Evolutionary conservation across 2,113 vertebrate genomes (phyloP), one percentile per base, ranked within the genome.

Genomic region (Odontophorus gujanensis): DNA sequence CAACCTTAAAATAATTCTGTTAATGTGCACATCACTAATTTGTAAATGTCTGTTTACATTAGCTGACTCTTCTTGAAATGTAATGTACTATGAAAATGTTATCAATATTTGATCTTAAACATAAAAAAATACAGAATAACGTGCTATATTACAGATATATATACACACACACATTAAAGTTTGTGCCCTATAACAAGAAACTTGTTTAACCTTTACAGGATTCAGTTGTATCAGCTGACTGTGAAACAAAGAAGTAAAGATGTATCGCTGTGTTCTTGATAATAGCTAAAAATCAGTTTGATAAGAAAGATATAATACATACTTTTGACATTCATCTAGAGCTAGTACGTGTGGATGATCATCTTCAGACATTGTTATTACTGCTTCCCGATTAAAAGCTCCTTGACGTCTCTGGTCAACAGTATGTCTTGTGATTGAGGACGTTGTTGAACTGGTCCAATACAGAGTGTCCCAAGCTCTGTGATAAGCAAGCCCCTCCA

Each of bases 391-490:
- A 75, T 96, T 93, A 87, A 99, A 98, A 2, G 99, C 98, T 21
- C 98, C 98, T 1, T 90, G 97, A 59, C 97, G 97, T 20, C 89
- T 97, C 96, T 99, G 99, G 93, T 99, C 98, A 79, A 99, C 98
- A 4, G 98, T 98, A 90, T 99, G 98, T 66, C 99, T 98, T 43
- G 97, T 99, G 96, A 99, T 99, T 74, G 98, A 99, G 68, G 99
- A 99, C 3, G 98, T 99, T 26, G 98, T 99, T 50, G 99, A 99
- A 93, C 99, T 99, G 95, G 99, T 99, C 99, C 99, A 99, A 92
- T 99, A 99, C 17, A 99, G 95, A 5, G 99, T 98, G 96, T 99
- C 99, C 99, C 99, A 99, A n/a, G 98, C 98, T 74, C 97, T 97
- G 75, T 99, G 99, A 92, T 99, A 99, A 34, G 99, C 99, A 93